phyloP scores from a whole-genome alignment of 2,888 invertebrate genomes.

The Ischnura elegans region DNA sequence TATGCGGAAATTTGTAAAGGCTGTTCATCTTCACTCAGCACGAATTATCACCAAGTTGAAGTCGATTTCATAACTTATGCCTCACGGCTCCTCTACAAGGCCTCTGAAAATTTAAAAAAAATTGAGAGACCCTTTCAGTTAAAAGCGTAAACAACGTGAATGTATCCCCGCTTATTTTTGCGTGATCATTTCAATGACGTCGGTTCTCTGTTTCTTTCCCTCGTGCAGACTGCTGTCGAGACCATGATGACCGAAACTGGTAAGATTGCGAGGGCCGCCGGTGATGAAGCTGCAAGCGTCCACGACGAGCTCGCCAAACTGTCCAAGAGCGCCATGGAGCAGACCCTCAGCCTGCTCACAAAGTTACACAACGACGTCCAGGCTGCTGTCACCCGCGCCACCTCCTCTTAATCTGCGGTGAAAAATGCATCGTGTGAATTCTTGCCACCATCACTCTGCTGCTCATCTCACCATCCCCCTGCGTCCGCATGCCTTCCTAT shows the following conservation, averaged over 20 bases:
- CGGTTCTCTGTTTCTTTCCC: no score
- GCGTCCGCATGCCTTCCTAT: not conserved
- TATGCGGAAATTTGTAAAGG: no score
- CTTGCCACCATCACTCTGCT: not conserved
- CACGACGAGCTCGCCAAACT: slow-evolving; percentile 7
- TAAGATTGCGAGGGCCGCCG: slow-evolving; percentile 25
- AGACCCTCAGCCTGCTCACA: not conserved
- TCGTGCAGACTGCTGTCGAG: not conserved
- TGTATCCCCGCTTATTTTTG: no score
- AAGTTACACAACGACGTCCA: slow-evolving; percentile 12
- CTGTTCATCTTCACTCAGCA: no score
- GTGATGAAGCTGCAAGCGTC: slow-evolving; percentile 19
- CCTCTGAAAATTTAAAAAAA: no score
- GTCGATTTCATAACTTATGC: no score
- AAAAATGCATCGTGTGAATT: not conserved
- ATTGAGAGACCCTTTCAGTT: no score
- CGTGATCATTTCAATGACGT: no score
- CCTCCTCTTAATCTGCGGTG: not conserved
- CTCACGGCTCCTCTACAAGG: no score
- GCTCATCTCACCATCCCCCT: not conserved
- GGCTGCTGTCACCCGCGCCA: slow-evolving; percentile 28
- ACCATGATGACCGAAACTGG: slow-evolving; percentile 21
- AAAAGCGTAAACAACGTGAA: no score
- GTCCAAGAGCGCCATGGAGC: slow-evolving; percentile 11
- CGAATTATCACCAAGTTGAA: no score